A percentile compares a stretch with the other conserved stretches of the same genome.
phyloP scores from a whole-genome alignment of 2,113 vertebrate genomes.

The Chloropsis hardwickii region DNA sequence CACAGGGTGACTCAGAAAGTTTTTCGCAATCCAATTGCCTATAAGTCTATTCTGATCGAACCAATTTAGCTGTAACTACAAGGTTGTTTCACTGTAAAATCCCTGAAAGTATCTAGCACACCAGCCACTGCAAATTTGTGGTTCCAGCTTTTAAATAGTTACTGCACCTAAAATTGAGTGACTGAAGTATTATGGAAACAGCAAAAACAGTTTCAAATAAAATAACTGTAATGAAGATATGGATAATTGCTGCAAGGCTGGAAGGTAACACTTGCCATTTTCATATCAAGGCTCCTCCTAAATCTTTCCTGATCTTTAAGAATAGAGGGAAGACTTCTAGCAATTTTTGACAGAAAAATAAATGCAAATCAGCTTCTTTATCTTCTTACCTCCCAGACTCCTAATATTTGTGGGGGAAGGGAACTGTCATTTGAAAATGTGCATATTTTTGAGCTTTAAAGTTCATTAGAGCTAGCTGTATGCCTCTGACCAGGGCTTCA shows the following conservation, averaged over 20 bases:
- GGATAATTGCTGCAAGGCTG: background rate
- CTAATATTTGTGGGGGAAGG: background rate
- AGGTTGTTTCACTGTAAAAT: background rate
- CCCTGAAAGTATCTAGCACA: background rate
- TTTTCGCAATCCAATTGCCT: background rate
- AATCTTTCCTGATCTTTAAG: background rate
- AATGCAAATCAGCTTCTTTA: background rate
- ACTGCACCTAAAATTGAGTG: background rate
- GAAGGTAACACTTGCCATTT: background rate
- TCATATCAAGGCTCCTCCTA: background rate
- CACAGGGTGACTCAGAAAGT: background rate
- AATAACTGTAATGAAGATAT: background rate
- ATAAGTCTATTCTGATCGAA: background rate
- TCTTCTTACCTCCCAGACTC: background rate
- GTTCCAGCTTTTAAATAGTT: background rate
- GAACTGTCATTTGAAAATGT: background rate
- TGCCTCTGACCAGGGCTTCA: rapidly evolving
- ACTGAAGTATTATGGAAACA: background rate
- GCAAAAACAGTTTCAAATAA: background rate
- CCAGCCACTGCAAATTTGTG: background rate
- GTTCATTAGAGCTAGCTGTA: background rate
- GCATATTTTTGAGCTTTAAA: background rate
- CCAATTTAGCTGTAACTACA: background rate
- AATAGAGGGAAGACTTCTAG: background rate
- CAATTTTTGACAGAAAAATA: background rate